Base-by-base conservation (phyloP, 2,797 vertebrate species). In the Huso huso region DNA sequence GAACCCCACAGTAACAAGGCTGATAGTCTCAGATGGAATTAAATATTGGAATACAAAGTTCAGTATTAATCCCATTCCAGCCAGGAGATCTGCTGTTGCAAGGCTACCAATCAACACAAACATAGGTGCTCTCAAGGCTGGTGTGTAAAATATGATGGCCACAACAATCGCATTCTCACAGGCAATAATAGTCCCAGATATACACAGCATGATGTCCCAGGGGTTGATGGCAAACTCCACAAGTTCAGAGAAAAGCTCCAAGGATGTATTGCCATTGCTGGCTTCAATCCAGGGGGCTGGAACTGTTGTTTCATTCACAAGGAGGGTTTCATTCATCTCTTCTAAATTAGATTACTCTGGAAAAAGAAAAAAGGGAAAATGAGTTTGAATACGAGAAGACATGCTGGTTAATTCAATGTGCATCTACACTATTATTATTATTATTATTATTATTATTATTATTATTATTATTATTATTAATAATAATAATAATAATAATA, bases 21-120 rank as follows among this genome's bases (percentile, higher is more conserved):
- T 96, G 78, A 94, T 88, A 0, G 94, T 96, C 81, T 98, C 94
- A 0, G 95, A 98, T 69, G 89, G 94, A 79, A 95, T 89, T 76
- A 98, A 81, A 62, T 99, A 98, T 78, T 92, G 95, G 78, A 97
- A 98, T 48, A 95, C 94, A 72, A 99, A 99, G 88, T 98, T 96
- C 57, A 99, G 89, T 77, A 99, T 96, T 77, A 99, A 89, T 75
- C 97, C 96, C 71, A 95, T 88, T 13, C 97, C 96, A 0, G 96
- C 95, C 74, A 99, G 87, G 52, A 99, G 89, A 78, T 98, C 97
- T 0, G 97, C 97, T 0, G 94, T 96, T 73, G 97, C 97, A 77
- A 99, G 85, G 79, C 96, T 99, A 68, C 96, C 96, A n/a, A 99
- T 94, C 61, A 99, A 86, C 76, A 93, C 91, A 65, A 99, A 98